Conservation (phyloP, 2,888 invertebrate genomes). For the Hypercompe scribonia region DNA sequence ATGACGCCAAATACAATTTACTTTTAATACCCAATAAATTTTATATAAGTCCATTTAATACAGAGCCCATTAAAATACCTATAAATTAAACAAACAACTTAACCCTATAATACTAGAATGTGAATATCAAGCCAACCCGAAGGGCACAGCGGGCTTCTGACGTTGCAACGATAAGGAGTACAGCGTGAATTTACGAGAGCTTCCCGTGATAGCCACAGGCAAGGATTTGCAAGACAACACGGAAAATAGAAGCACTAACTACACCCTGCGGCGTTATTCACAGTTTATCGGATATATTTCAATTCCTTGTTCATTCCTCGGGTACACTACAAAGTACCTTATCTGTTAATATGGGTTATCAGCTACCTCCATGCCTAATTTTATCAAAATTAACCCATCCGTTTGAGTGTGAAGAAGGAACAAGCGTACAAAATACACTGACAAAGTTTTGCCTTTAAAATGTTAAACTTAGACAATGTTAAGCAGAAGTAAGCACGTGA, state of each 20-base stretch:
- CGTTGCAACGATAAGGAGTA: conserved; percentile 33
- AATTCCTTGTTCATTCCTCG: no score
- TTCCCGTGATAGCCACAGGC: conserved; percentile 51
- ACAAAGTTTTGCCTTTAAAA: no score
- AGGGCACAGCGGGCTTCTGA: conserved; percentile 49
- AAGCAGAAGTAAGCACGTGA: no score
- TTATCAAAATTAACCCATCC: no score
- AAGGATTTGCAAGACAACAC: conserved; percentile 37
- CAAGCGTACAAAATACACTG: no score
- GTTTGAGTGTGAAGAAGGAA: no score
- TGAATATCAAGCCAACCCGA: conserved; percentile 18
- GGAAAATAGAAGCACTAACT: background rate
- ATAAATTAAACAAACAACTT: conserved; percentile 17
- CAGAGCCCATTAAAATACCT: conserved; percentile 8
- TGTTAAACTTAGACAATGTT: no score
- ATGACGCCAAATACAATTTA: background rate
- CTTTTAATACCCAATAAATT: background rate
- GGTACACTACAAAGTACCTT: no score
- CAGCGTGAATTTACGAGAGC: conserved; percentile 43
- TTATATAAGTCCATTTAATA: background rate
- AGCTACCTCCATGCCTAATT: no score
- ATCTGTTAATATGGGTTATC: no score
- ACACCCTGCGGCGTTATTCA: background rate
- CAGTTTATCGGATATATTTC: background rate
- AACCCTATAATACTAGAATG: conserved; percentile 20